A percentile compares a stretch with the other conserved stretches of the same genome.
Evolutionary conservation across 2,113 vertebrate species (phyloP).

Genomic region (Quiscalus mexicanus): DNA sequence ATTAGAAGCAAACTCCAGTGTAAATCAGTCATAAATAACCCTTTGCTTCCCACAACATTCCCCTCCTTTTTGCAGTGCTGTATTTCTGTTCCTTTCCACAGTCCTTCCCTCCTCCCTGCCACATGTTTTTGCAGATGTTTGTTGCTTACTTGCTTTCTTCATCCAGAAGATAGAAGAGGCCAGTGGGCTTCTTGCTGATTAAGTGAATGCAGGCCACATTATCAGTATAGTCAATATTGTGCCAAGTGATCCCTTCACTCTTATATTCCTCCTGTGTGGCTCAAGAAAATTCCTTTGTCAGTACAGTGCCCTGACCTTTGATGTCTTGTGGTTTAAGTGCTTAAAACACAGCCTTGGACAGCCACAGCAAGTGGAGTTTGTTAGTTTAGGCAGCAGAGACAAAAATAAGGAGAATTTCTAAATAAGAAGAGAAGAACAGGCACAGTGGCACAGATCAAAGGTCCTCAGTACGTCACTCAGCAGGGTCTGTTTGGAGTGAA

Average conservation of each 20-base stretch:
- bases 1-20: neutral
- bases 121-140: neutral
- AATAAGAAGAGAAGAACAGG: neutral
- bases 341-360: slow-evolving; percentile 21
- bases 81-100: neutral
- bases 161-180: slow-evolving; percentile 93
- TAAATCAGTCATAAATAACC: neutral
- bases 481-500: neutral
- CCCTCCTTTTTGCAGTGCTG: neutral
- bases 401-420: neutral
- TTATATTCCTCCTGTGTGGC: slow-evolving; percentile 91
- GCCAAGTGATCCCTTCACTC: slow-evolving; percentile 95
- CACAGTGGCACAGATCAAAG: neutral
- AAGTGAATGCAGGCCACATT: slow-evolving; percentile 97
- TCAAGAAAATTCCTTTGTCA: slow-evolving; percentile 58
- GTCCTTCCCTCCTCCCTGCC: slow-evolving; percentile 1
- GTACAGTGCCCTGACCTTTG: neutral
- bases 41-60: neutral
- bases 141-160: slow-evolving; percentile 98
- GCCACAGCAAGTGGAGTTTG: neutral
- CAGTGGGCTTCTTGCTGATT: slow-evolving; percentile 97
- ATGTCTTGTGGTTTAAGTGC: neutral
- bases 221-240: slow-evolving; percentile 97
- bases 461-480: neutral
- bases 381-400: slow-evolving; percentile 35